phyloP scores from a whole-genome alignment of 2,888 invertebrate species.

The Acholoe squamosa region DNA sequence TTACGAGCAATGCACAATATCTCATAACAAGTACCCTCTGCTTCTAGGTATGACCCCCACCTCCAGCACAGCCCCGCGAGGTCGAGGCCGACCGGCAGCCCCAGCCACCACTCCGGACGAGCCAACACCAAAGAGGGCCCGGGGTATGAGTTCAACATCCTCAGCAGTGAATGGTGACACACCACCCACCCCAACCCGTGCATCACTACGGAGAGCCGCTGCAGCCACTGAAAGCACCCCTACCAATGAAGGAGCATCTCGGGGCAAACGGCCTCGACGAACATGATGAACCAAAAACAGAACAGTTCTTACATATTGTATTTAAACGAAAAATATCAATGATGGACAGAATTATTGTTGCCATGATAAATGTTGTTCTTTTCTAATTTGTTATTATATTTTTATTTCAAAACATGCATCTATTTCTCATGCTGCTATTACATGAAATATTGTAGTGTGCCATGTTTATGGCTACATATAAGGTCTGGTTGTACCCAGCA shows the following conservation, averaged over 20 bases:
- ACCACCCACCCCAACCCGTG: conserved; percentile 63
- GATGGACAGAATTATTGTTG: background rate
- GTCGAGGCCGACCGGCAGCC: background rate
- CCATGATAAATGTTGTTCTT: background rate
- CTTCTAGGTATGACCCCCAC: conserved; percentile 62
- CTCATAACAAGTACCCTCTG: too few relatives aligned
- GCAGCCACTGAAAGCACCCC: conserved; percentile 16
- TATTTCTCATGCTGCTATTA: background rate
- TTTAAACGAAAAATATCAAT: background rate
- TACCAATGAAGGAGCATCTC: background rate
- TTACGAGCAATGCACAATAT: too few relatives aligned
- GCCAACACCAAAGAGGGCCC: conserved; percentile 59
- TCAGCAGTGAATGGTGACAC: conserved; percentile 59
- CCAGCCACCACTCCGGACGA: conserved; percentile 52
- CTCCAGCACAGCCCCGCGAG: background rate
- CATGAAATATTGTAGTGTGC: background rate
- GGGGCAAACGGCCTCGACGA: conserved; percentile 37
- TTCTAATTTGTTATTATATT: background rate
- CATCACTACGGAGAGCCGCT: conserved; percentile 57
- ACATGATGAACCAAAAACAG: background rate
- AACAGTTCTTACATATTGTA: background rate
- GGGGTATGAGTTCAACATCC: background rate
- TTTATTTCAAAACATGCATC: background rate
- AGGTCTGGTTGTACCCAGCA: background rate
- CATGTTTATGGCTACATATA: background rate